phyloP scores from a whole-genome alignment of 2,888 invertebrate species.

The Drosophila antonietae region DNA sequence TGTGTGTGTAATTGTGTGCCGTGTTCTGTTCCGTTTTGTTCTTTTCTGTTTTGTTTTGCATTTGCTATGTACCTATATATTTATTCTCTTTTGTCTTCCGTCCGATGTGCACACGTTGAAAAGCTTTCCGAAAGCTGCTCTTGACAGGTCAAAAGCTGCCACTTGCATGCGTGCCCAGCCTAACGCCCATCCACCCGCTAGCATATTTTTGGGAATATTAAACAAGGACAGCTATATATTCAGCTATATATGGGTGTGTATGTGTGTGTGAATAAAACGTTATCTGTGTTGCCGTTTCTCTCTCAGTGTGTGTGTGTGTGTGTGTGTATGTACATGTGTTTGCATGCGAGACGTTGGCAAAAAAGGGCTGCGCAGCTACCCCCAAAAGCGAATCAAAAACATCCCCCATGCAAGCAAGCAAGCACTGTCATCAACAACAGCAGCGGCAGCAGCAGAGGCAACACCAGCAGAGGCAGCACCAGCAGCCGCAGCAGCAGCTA shows the following conservation, averaged over 20 bases:
- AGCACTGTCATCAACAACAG: conserved; percentile 10
- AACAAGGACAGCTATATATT: conserved; percentile 35
- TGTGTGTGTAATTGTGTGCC: neutral
- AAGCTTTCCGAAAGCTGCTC: conserved; percentile 44
- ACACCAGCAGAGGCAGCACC: neutral
- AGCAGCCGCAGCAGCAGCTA: neutral
- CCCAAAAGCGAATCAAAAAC: conserved; percentile 47
- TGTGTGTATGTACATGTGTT: conserved; percentile 2
- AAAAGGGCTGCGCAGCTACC: conserved; percentile 60
- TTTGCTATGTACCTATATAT: neutral
- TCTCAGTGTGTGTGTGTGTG: neutral
- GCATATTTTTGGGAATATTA: neutral
- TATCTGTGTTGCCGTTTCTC: neutral
- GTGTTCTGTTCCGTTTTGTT: conserved; percentile 1
- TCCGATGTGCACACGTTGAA: conserved; percentile 14
- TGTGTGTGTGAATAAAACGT: neutral
- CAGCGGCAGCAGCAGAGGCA: neutral
- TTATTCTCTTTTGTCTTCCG: neutral
- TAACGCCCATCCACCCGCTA: conserved; percentile 28
- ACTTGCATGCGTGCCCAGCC: conserved; percentile 62
- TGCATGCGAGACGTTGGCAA: conserved; percentile 19
- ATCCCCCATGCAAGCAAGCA: conserved; percentile 44
- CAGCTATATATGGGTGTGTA: neutral
- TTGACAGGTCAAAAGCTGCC: conserved; percentile 48
- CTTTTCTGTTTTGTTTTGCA: conserved; percentile 3